Evolutionary conservation across 2,113 vertebrate genomes (phyloP), one percentile per base, ranked within the genome.

Genomic region (Morphnarchus princeps): DNA sequence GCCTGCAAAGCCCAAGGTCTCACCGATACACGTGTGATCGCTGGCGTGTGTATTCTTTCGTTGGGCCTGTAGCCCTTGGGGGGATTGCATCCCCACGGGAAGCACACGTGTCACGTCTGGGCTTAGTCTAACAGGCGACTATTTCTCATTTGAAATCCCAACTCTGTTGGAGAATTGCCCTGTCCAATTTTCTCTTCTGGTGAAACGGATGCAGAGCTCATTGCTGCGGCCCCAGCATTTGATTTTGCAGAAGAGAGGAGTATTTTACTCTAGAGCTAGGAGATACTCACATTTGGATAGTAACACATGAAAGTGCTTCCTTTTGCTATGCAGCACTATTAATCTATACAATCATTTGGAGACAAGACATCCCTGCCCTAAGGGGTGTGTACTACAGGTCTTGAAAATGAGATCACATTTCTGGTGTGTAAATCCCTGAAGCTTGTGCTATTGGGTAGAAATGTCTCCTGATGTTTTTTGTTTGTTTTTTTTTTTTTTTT

Each of bases 21-120:
- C 5, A 0, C 73, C 0, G 0, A 16, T 72, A 65, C 73, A 45
- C 0, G 0, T 31, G 55, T 84, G 43, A 71, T 81, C 2, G 3
- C 36, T 62, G 73, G 42, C 0, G 1, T 58, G 58, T 89, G 49
- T 80, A 20, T 63, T 71, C 77, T 77, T 50, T 59, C 63, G 38
- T 40, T 89, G 70, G 69, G 40, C 40, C 67, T 72, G 55, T 87
- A 74, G 70, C 76, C 70, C 62, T 13, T 73, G 38, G 17, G 78
- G 79, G 57, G 78, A 25, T 87, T 63, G 9, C 52, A 40, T 81
- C 54, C 73, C 49, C 13, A 17, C 4, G 28, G 76, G 80, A 80
- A 86, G 32, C 58, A 79, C 66, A 40, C 3, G 2, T 54, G 13
- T 54, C 8, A 1, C 42, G 20, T 72, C 65, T 89, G 82, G 55